Base-by-base conservation (phyloP, 2,888 invertebrate species). In the Pandemis cinnamomeana region DNA sequence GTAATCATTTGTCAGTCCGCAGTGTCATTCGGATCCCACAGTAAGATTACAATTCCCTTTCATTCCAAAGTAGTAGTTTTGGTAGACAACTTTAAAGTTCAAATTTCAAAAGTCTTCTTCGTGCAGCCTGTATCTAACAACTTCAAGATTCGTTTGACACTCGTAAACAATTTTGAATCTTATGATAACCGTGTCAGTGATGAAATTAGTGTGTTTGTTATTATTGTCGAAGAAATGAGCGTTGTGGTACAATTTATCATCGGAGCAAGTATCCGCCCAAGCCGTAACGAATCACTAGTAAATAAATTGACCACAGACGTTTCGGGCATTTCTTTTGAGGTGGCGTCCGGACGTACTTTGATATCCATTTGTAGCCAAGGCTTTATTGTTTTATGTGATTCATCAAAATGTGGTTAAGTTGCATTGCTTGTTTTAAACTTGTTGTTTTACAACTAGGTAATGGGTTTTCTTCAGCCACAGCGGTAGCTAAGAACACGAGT, bases 261-360 rank as follows among this genome's bases (percentile, higher is more conserved):
- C 89, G 83, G 82, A 82, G 82, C 89, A 93, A 93, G 92, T 93
- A 92, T 92, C 91, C 93, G 93, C 93, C 93, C 93, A 88, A 86
- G 83, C 89, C 89, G 87, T 89, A 93, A 92, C 93, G 89, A 93
- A 93, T 93, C 88, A 84, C 89, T 91, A 89, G 92, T 93, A 92
- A 92, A 92, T 91, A 93, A 92, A 92, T 92, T 91, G 92, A 93
- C 91, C 89, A 91, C 89, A 91, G 91, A 89, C 86, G 89, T 89
- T 91, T 90, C 89, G 86, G 85, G 84, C 82, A 86, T 90, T 89
- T 88, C 89, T 89, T 91, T 90, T 90, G 87, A 89, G 85, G 85
- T 79, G 79, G 80, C 79, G 77, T 86, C 86, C 82, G 80, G 81
- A 78, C 77, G 62, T 78, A 84, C 84, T 85, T 84, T 83, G 77